Base-by-base conservation (phyloP, 2,888 invertebrate genomes). In the Scaptodrosophila latifasciaeformis region DNA sequence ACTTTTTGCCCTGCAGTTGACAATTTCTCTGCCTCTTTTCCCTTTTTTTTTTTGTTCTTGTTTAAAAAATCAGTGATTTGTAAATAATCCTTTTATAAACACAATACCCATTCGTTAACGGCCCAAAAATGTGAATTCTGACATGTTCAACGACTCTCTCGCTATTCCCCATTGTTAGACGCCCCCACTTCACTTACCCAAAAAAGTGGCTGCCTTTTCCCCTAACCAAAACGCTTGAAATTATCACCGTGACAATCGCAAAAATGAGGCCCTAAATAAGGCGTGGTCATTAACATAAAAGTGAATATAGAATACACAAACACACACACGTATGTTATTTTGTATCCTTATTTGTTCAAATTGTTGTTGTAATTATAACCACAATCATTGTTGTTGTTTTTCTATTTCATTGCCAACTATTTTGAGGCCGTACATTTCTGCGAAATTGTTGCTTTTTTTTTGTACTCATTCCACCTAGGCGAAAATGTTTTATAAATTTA, bases 11-110 rank as follows among this genome's bases (percentile, higher is more conserved):
- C 81, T 82, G 78, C 77, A 79, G 77, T 79, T 81, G 79, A 79
- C 79, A 82, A 82, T 81, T 77, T 81, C n/a, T n/a, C n/a, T n/a
- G n/a, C n/a, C n/a, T n/a, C n/a, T n/a, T n/a, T n/a, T n/a, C n/a
- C n/a, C n/a, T n/a, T n/a, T n/a, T n/a, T n/a, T n/a, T n/a, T n/a
- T n/a, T n/a, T n/a, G n/a, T n/a, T n/a, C n/a, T n/a, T n/a, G n/a
- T n/a, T n/a, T 77, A 71, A 69, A 79, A 80, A 83, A 68, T 77
- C 84, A 83, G 80, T 84, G 83, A 83, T 81, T 83, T 83, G 84
- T 82, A 79, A 82, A 81, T 83, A 83, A 83, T 83, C 84, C 83
- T 82, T 83, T 83, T 84, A 84, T 78, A 70, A 64, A 70, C 76
- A 82, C 83, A 82, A 82, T 82, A 70, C 78, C 64, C 68, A 78